A percentile compares a stretch with the other conserved stretches of the same genome.
These are phyloP conservation scores for Charina bottae DNA, from an alignment of 2,113 vertebrate genomes.

Conservation along the genomic window DNA sequence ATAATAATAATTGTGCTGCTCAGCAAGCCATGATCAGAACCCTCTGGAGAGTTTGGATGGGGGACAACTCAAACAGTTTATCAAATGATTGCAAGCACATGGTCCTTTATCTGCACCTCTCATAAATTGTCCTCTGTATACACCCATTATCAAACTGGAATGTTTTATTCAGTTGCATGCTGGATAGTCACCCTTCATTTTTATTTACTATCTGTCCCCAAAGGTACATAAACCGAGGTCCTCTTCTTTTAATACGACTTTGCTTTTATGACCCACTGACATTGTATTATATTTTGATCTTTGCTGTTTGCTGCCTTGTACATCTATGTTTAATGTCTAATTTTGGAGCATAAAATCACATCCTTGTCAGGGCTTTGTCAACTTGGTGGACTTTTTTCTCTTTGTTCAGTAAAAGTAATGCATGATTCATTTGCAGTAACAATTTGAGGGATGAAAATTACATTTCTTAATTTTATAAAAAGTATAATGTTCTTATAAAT, in stretches of 20 bases:
- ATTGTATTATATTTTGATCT: slow-evolving; percentile 69
- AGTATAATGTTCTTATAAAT: slow-evolving; percentile 77
- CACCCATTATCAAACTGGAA: slow-evolving; percentile 57
- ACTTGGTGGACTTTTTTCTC: slow-evolving; percentile 57
- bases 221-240: slow-evolving; percentile 51
- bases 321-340: slow-evolving; percentile 70
- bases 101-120: background rate
- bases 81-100: background rate
- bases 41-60: background rate
- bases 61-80: background rate
- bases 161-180: slow-evolving; percentile 85
- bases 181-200: slow-evolving; percentile 68
- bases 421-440: slow-evolving; percentile 81
- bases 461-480: slow-evolving; percentile 75
- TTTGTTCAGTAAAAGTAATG: slow-evolving; percentile 75
- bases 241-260: slow-evolving; percentile 62
- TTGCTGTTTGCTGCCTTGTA: slow-evolving; percentile 68
- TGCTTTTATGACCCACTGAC: slow-evolving; percentile 56
- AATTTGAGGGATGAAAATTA: slow-evolving; percentile 65
- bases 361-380: slow-evolving; percentile 65
- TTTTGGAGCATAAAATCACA: slow-evolving; percentile 62
- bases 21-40: background rate
- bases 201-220: slow-evolving; percentile 67
- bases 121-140: background rate
- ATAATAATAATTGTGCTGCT: background rate